Percentiles rank a stretch among this genome's conserved stretches.
Evolutionary conservation across 2,888 invertebrate species (phyloP).

Genomic region (Eristalis arbustorum): DNA sequence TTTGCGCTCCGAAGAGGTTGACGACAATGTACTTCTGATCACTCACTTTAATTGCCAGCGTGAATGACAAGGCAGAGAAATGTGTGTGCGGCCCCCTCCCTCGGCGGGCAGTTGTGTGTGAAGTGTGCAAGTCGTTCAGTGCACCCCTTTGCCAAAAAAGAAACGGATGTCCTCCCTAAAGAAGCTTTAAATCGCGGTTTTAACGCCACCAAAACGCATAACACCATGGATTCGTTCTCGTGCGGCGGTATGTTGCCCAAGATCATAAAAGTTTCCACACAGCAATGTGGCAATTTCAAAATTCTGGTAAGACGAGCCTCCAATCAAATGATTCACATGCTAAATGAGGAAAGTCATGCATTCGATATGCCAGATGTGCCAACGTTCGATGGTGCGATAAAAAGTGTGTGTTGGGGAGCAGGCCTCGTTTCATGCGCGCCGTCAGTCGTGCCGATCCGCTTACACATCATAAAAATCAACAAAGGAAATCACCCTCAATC

Average conservation of each 20-base stretch:
- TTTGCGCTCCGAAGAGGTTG: not conserved
- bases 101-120: too few relatives aligned
- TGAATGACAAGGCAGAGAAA: not conserved
- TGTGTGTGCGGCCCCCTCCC: too few relatives aligned
- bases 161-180: too few relatives aligned
- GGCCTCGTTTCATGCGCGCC: not conserved
- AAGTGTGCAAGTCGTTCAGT: too few relatives aligned
- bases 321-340: not conserved
- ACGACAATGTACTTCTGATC: not conserved
- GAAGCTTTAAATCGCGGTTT: not conserved
- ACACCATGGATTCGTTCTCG: not conserved
- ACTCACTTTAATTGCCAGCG: not conserved
- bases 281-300: not conserved
- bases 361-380: not conserved
- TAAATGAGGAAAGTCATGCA: not conserved
- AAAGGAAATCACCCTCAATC: not conserved
- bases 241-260: not conserved
- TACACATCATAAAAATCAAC: not conserved
- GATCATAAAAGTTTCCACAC: not conserved
- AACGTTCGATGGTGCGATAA: not conserved
- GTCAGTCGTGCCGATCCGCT: not conserved
- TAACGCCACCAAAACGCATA: not conserved
- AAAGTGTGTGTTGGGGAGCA: too few relatives aligned
- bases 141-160: too few relatives aligned
- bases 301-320: not conserved